Evolutionary conservation across 2,113 vertebrate species (phyloP).

Genomic region (Serilophus lunatus): DNA sequence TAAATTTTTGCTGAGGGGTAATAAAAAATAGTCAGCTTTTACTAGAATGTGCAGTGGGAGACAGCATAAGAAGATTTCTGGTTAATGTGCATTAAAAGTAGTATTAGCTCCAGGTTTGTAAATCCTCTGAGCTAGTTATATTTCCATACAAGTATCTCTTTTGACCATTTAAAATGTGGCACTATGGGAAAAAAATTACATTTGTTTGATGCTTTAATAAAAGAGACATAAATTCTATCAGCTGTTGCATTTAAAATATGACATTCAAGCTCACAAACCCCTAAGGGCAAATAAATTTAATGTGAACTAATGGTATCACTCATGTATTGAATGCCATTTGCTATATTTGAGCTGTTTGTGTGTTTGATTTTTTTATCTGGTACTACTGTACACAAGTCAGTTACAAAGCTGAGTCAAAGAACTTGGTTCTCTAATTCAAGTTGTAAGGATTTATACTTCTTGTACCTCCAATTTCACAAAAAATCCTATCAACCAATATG

Average conservation of each 20-base stretch:
- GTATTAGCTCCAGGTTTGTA: constrained; percentile 1
- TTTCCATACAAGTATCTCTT: not conserved
- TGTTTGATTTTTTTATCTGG: not conserved
- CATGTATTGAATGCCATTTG: not conserved
- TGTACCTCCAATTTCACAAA: not conserved
- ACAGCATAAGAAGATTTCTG: not conserved
- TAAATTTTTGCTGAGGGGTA: constrained; percentile 32
- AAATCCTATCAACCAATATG: not conserved
- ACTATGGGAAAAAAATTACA: not conserved
- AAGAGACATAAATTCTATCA: not conserved
- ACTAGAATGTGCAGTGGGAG: not conserved
- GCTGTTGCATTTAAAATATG: not conserved
- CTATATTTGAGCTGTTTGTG: not conserved
- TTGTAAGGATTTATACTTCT: not conserved
- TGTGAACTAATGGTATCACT: not conserved
- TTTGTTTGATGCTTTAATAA: not conserved
- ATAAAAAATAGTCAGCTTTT: not conserved
- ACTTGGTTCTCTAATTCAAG: not conserved
- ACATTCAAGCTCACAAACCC: not conserved
- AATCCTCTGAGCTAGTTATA: not conserved
- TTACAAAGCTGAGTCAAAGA: not conserved
- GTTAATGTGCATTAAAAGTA: constrained; percentile 12
- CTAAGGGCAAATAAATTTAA: not conserved
- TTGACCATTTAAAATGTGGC: not conserved
- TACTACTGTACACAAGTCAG: not conserved